Percentiles rank a stretch among this genome's conserved stretches.
Conservation (phyloP, 2,797 vertebrate species). For the Anguilla marmorata region DNA sequence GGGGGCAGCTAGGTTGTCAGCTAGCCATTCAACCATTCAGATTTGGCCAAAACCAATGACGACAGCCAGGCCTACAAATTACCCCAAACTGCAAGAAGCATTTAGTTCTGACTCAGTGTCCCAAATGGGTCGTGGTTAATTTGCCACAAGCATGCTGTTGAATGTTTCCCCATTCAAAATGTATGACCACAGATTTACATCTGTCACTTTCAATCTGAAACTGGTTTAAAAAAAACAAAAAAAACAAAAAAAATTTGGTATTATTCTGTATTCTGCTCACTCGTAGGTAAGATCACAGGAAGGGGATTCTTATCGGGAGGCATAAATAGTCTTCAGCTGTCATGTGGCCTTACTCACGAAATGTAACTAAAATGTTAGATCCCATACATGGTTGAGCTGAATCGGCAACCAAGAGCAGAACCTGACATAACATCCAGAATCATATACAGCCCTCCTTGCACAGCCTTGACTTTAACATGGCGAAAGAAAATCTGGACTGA, state of each 20-base stretch:
- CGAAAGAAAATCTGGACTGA: no score
- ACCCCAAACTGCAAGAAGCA: not conserved
- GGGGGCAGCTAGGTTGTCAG: conserved; percentile 26
- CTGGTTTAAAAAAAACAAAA: not conserved
- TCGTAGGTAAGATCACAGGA: not conserved
- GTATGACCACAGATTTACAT: not conserved
- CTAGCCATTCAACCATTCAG: not conserved
- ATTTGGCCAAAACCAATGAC: not conserved
- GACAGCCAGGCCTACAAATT: not conserved
- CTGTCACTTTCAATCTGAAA: not conserved
- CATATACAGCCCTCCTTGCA: not conserved
- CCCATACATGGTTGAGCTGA: not conserved
- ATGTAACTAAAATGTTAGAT: not conserved
- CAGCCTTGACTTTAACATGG: not conserved
- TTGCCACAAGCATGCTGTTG: not conserved
- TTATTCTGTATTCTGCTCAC: not conserved
- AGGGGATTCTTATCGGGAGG: not conserved
- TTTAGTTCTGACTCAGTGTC: not conserved
- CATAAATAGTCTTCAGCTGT: not conserved
- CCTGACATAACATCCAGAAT: not conserved
- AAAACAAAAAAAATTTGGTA: not conserved
- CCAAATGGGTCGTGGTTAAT: not conserved
- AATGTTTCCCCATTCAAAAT: not conserved
- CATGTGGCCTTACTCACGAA: not conserved
- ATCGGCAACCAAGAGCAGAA: not conserved